Evolutionary conservation across 2,797 vertebrate genomes (phyloP).

Genomic region (Taeniopygia guttata): DNA sequence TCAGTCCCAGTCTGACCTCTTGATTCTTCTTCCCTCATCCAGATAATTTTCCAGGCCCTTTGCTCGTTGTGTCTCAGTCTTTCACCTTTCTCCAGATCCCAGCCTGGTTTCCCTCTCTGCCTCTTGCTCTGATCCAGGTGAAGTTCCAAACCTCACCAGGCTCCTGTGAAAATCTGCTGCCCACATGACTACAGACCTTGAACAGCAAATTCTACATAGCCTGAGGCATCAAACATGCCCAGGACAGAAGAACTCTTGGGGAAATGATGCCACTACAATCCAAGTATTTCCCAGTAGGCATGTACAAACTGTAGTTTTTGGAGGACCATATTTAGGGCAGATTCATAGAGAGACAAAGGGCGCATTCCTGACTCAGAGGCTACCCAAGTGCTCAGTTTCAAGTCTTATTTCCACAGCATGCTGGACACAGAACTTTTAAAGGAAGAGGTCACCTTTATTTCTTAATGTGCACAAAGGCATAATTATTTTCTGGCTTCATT

Average conservation of each 20-base stretch:
- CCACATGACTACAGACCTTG: not conserved
- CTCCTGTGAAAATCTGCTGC: not conserved
- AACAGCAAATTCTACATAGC: not conserved
- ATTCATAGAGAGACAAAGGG: not conserved
- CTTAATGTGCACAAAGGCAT: not conserved
- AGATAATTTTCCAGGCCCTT: not conserved
- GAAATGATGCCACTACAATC: not conserved
- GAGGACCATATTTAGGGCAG: not conserved
- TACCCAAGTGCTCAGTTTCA: not conserved
- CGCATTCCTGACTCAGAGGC: not conserved
- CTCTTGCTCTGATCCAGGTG: not conserved
- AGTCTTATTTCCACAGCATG: not conserved
- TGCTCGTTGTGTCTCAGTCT: not conserved
- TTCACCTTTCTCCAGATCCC: not conserved
- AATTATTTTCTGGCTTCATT: not conserved
- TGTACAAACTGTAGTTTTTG: not conserved
- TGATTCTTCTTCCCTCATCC: not conserved
- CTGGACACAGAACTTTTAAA: not conserved
- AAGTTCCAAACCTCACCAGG: not conserved
- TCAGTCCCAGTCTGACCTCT: not conserved
- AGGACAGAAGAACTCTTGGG: rapidly evolving
- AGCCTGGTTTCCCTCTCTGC: not conserved
- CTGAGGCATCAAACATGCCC: not conserved
- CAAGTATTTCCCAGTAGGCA: not conserved
- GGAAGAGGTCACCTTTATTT: not conserved